Evolutionary conservation across 2,797 vertebrate genomes (phyloP).

Genomic region (Cercopithecus petaurista): DNA sequence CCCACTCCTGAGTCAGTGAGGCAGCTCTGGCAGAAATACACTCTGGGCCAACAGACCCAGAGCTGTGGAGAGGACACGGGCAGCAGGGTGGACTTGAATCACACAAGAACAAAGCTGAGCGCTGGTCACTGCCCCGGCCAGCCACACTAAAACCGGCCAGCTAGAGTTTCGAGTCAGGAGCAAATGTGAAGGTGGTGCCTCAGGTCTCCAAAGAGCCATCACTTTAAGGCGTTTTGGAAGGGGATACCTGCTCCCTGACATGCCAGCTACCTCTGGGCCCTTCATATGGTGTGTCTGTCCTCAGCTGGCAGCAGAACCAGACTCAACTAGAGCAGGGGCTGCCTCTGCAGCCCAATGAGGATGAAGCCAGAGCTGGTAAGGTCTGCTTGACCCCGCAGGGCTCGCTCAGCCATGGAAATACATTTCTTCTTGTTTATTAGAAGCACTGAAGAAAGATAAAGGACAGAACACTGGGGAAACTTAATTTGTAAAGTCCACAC

Average conservation of each 20-base stretch:
- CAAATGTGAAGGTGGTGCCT: constrained; percentile 31
- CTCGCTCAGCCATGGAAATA: neutral
- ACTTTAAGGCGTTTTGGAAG: constrained; percentile 79
- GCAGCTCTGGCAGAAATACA: neutral
- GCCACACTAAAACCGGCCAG: neutral
- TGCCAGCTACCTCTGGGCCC: too few relatives aligned
- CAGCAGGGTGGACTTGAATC: neutral
- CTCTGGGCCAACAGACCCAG: neutral
- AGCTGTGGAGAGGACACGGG: neutral
- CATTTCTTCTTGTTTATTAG: neutral
- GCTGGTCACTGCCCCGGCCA: neutral
- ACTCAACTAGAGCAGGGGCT: neutral
- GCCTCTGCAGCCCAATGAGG: neutral
- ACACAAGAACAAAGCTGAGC: neutral
- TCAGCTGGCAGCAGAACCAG: neutral
- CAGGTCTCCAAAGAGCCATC: constrained; percentile 57
- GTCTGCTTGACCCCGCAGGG: constrained; percentile 54
- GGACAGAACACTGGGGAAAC: neutral
- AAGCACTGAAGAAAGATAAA: neutral
- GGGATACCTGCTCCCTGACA: constrained; percentile 48
- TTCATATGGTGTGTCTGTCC: neutral
- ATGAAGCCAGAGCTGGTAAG: neutral
- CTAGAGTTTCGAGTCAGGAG: neutral
- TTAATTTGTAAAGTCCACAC: neutral
- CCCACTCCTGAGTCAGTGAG: neutral